A percentile compares a stretch with the other conserved stretches of the same genome.
These are phyloP conservation scores for Nemoura dubitans DNA, from an alignment of 2,888 invertebrate species.

Conservation along the genomic window DNA sequence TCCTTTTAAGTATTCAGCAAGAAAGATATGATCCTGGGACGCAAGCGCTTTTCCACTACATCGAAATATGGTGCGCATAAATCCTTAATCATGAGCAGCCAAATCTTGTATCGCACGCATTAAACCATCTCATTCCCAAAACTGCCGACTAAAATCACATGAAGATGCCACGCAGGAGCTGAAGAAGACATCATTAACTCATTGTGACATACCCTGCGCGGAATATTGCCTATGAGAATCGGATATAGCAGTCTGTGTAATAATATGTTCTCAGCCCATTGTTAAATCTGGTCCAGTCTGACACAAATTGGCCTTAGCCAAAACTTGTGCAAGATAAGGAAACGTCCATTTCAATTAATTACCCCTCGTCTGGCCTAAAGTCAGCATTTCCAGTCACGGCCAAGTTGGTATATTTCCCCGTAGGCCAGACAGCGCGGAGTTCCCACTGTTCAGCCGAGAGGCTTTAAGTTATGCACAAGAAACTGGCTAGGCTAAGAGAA, in stretches of 20 bases:
- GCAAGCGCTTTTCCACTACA: too few relatives aligned
- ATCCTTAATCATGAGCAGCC: too few relatives aligned
- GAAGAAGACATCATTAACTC: background rate
- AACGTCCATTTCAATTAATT: conserved; percentile 12
- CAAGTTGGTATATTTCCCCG: background rate
- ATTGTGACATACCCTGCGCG: too few relatives aligned
- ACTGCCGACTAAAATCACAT: background rate
- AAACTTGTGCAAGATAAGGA: background rate
- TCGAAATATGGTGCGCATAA: too few relatives aligned
- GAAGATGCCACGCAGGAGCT: background rate
- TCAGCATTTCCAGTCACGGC: background rate
- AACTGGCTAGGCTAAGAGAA: background rate
- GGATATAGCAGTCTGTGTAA: background rate
- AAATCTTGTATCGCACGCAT: background rate
- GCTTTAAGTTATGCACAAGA: background rate
- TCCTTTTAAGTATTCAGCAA: too few relatives aligned
- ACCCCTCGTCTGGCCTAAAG: background rate
- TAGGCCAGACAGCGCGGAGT: background rate
- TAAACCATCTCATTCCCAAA: background rate
- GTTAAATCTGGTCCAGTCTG: background rate
- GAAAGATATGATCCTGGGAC: too few relatives aligned
- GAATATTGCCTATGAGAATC: too few relatives aligned
- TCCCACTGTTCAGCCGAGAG: too few relatives aligned
- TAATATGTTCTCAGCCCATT: background rate
- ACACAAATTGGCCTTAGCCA: background rate